These are phyloP conservation scores for Agriopis leucophaearia DNA, from an alignment of 2,888 invertebrate species.

Conservation along the genomic window DNA sequence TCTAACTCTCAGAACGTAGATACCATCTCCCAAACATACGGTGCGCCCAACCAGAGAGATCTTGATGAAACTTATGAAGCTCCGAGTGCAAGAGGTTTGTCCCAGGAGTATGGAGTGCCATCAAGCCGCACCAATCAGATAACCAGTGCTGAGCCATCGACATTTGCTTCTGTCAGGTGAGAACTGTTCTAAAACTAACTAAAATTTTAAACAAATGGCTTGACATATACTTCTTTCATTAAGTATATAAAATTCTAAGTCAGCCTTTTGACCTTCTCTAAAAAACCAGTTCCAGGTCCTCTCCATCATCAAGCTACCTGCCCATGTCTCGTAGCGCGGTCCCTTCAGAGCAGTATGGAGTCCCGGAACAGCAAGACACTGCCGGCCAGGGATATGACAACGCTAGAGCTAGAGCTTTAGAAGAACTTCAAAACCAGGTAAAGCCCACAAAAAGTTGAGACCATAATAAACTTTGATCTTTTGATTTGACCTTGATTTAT, in stretches of 20 bases:
- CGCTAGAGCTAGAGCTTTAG: conserved; percentile 55
- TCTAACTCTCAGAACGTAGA: conserved; percentile 1
- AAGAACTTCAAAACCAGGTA: conserved; percentile 67
- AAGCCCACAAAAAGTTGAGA: not conserved
- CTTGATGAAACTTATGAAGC: conserved; percentile 10
- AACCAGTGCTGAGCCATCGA: not conserved
- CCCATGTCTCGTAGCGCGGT: conserved; percentile 57
- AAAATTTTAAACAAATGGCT: not conserved
- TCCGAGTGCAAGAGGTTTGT: conserved; percentile 44
- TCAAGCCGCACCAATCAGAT: conserved; percentile 53
- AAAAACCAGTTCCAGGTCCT: conserved; percentile 17
- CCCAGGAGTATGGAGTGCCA: conserved; percentile 81
- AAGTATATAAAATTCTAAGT: not conserved
- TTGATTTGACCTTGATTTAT: no score
- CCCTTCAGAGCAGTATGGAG: conserved; percentile 73
- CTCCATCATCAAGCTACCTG: conserved; percentile 62
- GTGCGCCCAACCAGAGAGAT: not conserved
- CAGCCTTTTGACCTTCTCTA: not conserved
- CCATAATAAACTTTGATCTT: no score
- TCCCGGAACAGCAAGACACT: conserved; percentile 73
- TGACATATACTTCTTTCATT: not conserved
- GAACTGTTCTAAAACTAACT: not conserved
- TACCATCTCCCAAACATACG: conserved; percentile 11
- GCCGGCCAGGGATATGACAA: conserved; percentile 63
- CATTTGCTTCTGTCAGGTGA: conserved; percentile 10